A percentile compares a stretch with the other conserved stretches of the same genome.
These are phyloP conservation scores for Peromyscus attwateri DNA, from an alignment of 2,797 vertebrate species.

Conservation along the genomic window DNA sequence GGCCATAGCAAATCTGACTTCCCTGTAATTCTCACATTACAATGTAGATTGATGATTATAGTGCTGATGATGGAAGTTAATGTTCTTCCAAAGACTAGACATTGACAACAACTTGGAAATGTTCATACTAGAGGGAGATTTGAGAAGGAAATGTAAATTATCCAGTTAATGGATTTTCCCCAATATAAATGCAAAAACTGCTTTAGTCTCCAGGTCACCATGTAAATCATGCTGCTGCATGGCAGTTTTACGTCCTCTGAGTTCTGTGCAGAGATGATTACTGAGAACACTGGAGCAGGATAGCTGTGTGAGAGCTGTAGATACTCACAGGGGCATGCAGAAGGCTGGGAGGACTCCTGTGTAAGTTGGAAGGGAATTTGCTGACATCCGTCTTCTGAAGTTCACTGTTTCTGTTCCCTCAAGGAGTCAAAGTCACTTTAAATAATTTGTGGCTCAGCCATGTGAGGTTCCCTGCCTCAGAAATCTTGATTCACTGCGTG, in stretches of 20 bases:
- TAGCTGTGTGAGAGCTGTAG: conserved; percentile 40
- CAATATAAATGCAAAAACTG: conserved; percentile 80
- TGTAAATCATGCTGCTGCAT: conserved; percentile 62
- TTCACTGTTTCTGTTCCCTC: conserved; percentile 63
- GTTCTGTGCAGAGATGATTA: conserved; percentile 70
- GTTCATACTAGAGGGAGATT: conserved; percentile 71
- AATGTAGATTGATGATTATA: conserved; percentile 73
- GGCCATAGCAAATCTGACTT: conserved; percentile 62
- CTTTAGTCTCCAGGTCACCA: conserved; percentile 71
- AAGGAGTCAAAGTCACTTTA: conserved; percentile 66
- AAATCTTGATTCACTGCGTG: not conserved
- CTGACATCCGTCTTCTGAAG: conserved; percentile 74
- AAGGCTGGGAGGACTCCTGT: not conserved
- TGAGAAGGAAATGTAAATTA: conserved; percentile 81
- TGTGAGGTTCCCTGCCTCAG: not conserved
- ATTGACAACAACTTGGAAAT: conserved; percentile 79
- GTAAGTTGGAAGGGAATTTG: conserved; percentile 68
- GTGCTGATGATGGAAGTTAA: conserved; percentile 75
- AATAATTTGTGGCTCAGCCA: conserved; percentile 58
- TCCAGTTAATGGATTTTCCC: conserved; percentile 80
- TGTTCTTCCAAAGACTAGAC: conserved; percentile 79
- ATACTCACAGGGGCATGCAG: not conserved
- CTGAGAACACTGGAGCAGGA: conserved; percentile 65
- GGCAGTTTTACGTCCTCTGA: conserved; percentile 75
- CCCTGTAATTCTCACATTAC: conserved; percentile 62